Evolutionary conservation across 2,113 vertebrate species (phyloP), one percentile per base, ranked within the genome.

Genomic region (Reinhardtius hippoglossoides): DNA sequence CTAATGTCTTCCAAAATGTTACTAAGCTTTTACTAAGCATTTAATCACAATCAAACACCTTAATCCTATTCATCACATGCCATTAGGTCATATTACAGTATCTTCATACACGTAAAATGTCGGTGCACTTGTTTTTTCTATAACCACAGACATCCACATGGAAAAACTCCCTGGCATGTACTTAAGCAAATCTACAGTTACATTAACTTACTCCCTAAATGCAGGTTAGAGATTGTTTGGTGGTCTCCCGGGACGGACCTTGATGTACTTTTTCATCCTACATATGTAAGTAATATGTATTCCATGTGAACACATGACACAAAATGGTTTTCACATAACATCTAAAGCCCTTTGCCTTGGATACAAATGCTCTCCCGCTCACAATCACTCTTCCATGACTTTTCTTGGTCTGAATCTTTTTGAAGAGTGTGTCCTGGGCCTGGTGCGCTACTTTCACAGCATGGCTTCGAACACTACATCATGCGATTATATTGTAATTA

Each of bases 281-380:
- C 90, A 93, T 86, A 83, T 93, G 91, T 89, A 92, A 91, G 92
- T 94, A 93, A 93, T 93, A 93, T 87, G 86, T 88, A 86, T 93
- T 93, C 90, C 91, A 93, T 89, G 85, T 92, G 91, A 93, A 87
- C 80, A 82, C 76, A 74, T 87, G 88, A 90, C 85, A 88, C 84
- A 86, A 67, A 90, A 87, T 93, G 92, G 86, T 88, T 93, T 93
- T 90, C 88, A 90, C 88, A 92, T 89, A 83, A 88, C 88, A 90
- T 89, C 76, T 84, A 74, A 87, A 80, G 80, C 78, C 40, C 10
- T 88, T 75, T 73, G 74, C 78, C 66, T 64, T 81, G 76, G 88
- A 84, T 86, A 87, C 71, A 78, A 91, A 78, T 57, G 76, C 71
- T 85, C 81, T 85, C 78, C 67, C 62, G 52, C 87, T 88, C 73